A percentile compares a stretch with the other conserved stretches of the same genome.
Conservation (phyloP, 1,140 invertebrate species). For the Wiebesia pumilae region DNA sequence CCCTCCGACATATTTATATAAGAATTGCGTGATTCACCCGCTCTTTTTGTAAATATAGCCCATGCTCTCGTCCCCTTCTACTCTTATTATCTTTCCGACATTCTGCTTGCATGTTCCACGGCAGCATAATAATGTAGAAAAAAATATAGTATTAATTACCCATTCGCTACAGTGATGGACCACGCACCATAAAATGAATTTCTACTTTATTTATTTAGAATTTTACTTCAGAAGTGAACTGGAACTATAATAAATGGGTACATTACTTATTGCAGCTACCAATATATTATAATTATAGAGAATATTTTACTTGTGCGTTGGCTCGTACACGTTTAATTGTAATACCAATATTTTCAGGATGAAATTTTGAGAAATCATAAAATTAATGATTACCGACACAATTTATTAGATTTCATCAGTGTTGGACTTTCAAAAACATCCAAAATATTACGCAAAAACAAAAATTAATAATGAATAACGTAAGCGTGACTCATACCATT, state of each 20-base stretch:
- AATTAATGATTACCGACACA: too few species aligned
- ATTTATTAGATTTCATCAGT: too few species aligned
- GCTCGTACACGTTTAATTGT: too few species aligned
- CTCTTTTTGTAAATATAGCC: constrained; percentile 21
- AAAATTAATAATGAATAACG: background rate
- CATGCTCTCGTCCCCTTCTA: background rate
- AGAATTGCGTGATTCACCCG: constrained; percentile 21
- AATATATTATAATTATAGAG: too few species aligned
- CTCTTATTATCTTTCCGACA: background rate
- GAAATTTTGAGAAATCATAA: too few species aligned
- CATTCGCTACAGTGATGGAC: too few species aligned
- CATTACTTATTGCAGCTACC: too few species aligned
- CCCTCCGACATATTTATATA: background rate
- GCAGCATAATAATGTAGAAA: background rate
- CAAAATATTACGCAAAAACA: background rate
- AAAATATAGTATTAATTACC: background rate
- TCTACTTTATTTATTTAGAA: background rate
- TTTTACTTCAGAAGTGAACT: background rate
- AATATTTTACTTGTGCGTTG: too few species aligned
- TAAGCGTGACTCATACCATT: background rate
- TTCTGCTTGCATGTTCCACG: background rate
- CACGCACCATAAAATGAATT: too few species aligned
- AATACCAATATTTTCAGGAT: too few species aligned
- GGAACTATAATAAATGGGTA: too few species aligned
- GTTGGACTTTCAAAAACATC: too few species aligned